phyloP scores from a whole-genome alignment of 2,888 invertebrate species.

The Nebria brevicollis region DNA sequence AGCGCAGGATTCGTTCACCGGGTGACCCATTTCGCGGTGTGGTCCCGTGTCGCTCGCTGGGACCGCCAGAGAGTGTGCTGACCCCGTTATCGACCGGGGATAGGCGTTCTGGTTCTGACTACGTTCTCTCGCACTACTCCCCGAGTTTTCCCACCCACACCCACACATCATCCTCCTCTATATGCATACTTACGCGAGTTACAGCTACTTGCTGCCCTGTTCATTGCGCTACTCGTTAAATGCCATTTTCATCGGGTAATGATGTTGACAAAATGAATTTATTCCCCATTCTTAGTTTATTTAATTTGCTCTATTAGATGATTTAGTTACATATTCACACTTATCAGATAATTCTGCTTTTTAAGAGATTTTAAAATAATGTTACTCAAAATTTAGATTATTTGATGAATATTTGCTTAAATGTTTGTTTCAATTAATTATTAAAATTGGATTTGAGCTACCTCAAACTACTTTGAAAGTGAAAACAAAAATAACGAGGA shows the following conservation, averaged over 20 bases:
- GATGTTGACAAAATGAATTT: not conserved
- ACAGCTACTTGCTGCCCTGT: not conserved
- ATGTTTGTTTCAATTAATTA: too few species aligned
- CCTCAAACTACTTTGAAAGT: not conserved
- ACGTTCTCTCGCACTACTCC: not conserved
- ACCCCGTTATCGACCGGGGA: conserved; percentile 54
- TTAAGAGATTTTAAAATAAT: too few species aligned
- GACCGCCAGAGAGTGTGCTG: conserved; percentile 46
- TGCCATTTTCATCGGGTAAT: not conserved
- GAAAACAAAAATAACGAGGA: not conserved
- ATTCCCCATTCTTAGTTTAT: not conserved
- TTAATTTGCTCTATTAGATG: not conserved
- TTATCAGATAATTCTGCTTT: too few species aligned
- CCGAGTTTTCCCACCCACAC: not conserved
- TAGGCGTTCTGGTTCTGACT: not conserved
- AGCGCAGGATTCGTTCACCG: conserved; percentile 29
- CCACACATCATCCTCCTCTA: not conserved
- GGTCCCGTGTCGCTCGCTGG: conserved; percentile 13
- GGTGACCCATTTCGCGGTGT: conserved; percentile 38
- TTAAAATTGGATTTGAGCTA: too few species aligned
- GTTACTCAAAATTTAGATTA: too few species aligned
- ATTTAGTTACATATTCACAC: not conserved
- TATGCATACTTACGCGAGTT: not conserved
- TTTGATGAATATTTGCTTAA: too few species aligned
- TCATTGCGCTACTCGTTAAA: not conserved